Evolutionary conservation across 2,797 vertebrate species (phyloP).

Genomic region (Oryzias sinensis): DNA sequence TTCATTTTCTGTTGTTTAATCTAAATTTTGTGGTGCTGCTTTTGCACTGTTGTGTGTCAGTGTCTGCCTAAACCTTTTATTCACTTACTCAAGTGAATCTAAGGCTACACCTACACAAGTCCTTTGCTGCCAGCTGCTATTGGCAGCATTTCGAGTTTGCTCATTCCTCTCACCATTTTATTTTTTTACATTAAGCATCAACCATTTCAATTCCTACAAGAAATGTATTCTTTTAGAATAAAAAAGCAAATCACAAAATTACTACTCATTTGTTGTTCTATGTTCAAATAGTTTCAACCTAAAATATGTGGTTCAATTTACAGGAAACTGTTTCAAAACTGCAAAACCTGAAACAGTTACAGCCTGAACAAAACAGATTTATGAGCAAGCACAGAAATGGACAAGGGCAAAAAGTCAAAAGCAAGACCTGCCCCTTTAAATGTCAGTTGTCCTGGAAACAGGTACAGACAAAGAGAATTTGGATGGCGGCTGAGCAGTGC

Average conservation of each 20-base stretch:
- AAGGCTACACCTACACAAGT: slow-evolving; percentile 35
- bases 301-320: slow-evolving; percentile 1
- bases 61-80: slow-evolving; percentile 48
- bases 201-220: slow-evolving; percentile 25
- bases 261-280: background rate
- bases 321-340: background rate
- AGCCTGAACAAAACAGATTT: slow-evolving; percentile 36
- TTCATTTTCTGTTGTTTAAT: slow-evolving; percentile 37
- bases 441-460: slow-evolving; percentile 72
- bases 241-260: slow-evolving; percentile 6
- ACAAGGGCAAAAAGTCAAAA: slow-evolving; percentile 62
- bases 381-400: slow-evolving; percentile 36
- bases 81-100: slow-evolving; percentile 41
- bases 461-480: slow-evolving; percentile 56
- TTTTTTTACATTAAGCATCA: slow-evolving; percentile 44
- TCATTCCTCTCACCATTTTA: slow-evolving; percentile 38
- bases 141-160: slow-evolving; percentile 21
- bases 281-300: slow-evolving; percentile 2
- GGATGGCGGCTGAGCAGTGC: slow-evolving; percentile 42
- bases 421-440: slow-evolving; percentile 60
- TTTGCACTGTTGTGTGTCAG: slow-evolving; percentile 20
- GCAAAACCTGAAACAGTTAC: slow-evolving; percentile 24
- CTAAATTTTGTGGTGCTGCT: slow-evolving; percentile 34
- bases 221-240: slow-evolving; percentile 18
- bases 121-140: slow-evolving; percentile 27